Percentiles rank a stretch among this genome's conserved stretches.
Evolutionary conservation across 2,113 vertebrate species (phyloP).

Genomic region (Malurus alboscapulatus): DNA sequence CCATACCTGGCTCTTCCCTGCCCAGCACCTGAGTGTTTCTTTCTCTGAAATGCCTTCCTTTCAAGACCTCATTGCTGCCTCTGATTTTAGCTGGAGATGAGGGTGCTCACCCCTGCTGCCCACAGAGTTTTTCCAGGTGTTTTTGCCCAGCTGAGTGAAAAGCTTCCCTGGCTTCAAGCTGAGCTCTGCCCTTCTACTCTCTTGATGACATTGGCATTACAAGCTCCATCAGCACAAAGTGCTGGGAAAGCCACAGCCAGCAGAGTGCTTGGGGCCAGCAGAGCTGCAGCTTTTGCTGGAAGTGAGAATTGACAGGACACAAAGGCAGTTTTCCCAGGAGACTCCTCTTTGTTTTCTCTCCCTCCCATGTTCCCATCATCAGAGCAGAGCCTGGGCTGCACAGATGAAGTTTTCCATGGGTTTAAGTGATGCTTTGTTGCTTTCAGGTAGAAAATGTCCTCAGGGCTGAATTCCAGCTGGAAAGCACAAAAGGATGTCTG

Average conservation of each 20-base stretch:
- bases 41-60: neutral
- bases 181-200: neutral
- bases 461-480: neutral
- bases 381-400: neutral
- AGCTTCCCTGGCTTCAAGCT: neutral
- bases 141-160: neutral
- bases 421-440: neutral
- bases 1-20: neutral
- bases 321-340: neutral
- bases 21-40: neutral
- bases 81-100: neutral
- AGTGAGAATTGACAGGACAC: neutral
- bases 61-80: neutral
- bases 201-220: neutral
- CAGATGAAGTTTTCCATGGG: neutral
- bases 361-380: neutral
- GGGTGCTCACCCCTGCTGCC: neutral
- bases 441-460: neutral
- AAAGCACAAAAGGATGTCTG: neutral
- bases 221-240: neutral
- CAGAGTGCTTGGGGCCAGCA: neutral
- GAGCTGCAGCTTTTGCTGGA: neutral
- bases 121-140: neutral
- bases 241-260: neutral
- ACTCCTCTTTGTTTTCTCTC: neutral